phyloP scores from a whole-genome alignment of 2,797 vertebrate genomes.

The Girardinus metallicus region DNA sequence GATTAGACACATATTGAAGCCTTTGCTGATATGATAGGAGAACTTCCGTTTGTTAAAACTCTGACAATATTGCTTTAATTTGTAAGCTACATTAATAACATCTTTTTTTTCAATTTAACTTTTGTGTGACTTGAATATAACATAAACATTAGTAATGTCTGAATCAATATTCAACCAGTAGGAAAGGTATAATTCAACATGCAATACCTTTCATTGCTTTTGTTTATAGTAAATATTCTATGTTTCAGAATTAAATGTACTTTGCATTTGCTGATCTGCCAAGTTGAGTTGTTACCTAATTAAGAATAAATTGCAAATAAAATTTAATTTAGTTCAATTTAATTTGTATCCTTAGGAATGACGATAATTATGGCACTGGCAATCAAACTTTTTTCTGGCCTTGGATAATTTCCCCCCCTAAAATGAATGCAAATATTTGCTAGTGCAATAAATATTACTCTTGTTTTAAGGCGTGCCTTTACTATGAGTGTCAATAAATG shows the following conservation, averaged over 20 bases:
- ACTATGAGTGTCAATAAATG: not conserved
- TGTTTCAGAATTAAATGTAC: not conserved
- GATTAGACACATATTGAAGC: slow-evolving; percentile 28
- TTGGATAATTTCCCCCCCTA: not conserved
- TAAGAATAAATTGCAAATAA: not conserved
- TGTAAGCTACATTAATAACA: not conserved
- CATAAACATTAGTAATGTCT: not conserved
- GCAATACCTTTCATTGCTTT: not conserved
- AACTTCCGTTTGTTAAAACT: not conserved
- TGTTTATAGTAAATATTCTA: not conserved
- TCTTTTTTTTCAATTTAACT: not conserved
- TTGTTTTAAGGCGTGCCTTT: not conserved
- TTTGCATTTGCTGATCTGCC: not conserved
- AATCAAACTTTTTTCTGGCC: not conserved
- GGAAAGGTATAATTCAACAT: not conserved
- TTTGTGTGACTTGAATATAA: not conserved
- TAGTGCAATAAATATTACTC: not conserved
- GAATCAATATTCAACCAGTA: not conserved
- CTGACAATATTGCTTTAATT: slow-evolving; percentile 2
- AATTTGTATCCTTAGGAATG: not conserved
- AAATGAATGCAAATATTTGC: not conserved
- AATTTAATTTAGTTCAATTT: not conserved
- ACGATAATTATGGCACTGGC: not conserved
- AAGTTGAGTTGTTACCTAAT: not conserved
- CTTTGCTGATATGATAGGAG: slow-evolving; percentile 9